A percentile compares a stretch with the other conserved stretches of the same genome.
Evolutionary conservation across 2,113 vertebrate genomes (phyloP).

Genomic region (Rhea pennata): DNA sequence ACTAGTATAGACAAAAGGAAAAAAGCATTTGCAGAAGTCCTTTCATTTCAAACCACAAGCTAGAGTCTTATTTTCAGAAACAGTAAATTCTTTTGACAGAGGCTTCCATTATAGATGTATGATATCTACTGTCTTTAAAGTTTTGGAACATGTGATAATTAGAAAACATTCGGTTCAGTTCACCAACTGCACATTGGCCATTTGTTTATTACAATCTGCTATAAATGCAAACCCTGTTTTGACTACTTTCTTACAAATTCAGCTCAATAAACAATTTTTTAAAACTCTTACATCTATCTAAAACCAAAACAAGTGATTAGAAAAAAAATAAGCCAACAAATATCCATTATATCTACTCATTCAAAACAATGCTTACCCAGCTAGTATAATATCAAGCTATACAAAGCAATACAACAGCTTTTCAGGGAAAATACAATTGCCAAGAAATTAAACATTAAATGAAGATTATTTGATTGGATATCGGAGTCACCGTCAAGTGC

Average conservation of each 20-base stretch:
- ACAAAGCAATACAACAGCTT: not conserved
- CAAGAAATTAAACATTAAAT: no score
- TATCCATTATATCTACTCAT: not conserved
- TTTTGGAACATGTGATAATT: not conserved
- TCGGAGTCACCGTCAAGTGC: not conserved
- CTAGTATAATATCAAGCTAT: fast-evolving
- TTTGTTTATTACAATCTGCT: not conserved
- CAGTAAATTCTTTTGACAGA: fast-evolving
- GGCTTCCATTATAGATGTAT: not conserved
- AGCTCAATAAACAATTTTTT: not conserved
- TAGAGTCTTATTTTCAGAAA: not conserved
- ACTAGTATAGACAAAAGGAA: not conserved
- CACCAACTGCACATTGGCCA: not conserved
- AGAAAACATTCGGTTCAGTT: not conserved
- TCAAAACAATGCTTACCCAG: not conserved
- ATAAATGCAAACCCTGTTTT: not conserved
- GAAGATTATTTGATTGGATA: not conserved
- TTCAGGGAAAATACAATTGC: fast-evolving
- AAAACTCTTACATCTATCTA: not conserved
- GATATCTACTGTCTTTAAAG: not conserved
- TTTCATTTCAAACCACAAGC: not conserved
- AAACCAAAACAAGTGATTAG: not conserved
- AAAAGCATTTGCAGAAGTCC: not conserved
- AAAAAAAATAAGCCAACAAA: not conserved
- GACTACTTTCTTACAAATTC: not conserved